A percentile compares a stretch with the other conserved stretches of the same genome.
These are phyloP conservation scores for Plumapathes pennacea DNA, from an alignment of 92 coral and sea anemone species.

Conservation along the genomic window DNA sequence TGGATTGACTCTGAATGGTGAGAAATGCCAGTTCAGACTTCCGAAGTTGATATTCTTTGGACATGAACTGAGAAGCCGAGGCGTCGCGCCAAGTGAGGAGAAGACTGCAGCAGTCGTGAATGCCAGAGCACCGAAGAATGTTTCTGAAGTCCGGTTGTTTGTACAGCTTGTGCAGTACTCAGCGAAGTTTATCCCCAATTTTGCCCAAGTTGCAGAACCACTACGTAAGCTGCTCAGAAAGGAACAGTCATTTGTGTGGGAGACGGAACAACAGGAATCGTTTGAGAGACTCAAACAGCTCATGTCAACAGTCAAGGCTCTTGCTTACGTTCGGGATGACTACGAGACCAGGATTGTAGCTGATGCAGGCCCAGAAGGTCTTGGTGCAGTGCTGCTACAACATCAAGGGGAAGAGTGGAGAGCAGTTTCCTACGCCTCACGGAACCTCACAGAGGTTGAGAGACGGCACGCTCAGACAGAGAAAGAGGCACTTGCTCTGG, in stretches of 20 bases:
- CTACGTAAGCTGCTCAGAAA: constrained; percentile 38
- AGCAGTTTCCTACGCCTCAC: constrained; percentile 40
- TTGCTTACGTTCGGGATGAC: constrained; percentile 46
- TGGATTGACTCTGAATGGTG: constrained; percentile 36
- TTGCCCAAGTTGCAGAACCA: constrained; percentile 43
- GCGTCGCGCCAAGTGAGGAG: constrained; percentile 50
- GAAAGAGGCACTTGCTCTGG: constrained; percentile 48
- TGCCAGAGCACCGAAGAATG: constrained; percentile 25
- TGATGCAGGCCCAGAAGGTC: constrained; percentile 45
- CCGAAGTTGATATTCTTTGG: constrained; percentile 47
- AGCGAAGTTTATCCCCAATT: constrained; percentile 47
- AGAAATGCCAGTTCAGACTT: constrained; percentile 48
- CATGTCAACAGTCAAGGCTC: constrained; percentile 23
- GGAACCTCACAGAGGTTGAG: constrained; percentile 47
- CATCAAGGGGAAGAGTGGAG: constrained; percentile 40
- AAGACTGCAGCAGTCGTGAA: constrained; percentile 35
- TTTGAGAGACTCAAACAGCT: constrained; percentile 49
- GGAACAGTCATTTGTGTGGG: constrained; percentile 43
- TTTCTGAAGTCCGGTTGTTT: constrained; percentile 47
- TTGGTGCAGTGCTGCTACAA: constrained; percentile 39
- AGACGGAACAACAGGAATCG: constrained; percentile 29
- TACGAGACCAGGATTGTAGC: constrained; percentile 41
- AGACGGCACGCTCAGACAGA: constrained; percentile 34
- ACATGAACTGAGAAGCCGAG: constrained; percentile 40
- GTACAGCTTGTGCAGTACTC: constrained; percentile 37